Evolutionary conservation across 2,888 invertebrate genomes (phyloP), one percentile per base, ranked within the genome.

Genomic region (Sacculina carcini): DNA sequence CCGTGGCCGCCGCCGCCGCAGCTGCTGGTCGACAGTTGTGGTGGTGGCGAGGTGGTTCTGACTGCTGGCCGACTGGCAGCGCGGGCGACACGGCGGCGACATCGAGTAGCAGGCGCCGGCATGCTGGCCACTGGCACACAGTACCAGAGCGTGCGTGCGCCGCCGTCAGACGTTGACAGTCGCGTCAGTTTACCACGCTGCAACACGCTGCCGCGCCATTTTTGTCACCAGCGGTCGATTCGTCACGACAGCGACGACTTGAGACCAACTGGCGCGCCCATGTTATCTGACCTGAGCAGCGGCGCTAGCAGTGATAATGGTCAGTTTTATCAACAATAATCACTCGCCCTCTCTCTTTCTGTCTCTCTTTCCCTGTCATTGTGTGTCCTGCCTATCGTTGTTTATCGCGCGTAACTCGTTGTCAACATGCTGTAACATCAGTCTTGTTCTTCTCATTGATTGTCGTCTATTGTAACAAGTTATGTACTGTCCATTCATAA

Each of bases 201-300:
- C 28, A 84, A 84, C 64, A 85, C 84, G 1, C 67, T 85, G 48
- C 84, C 84, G 1, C 73, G 83, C 16, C 82, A 84, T 67, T 84
- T 84, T 66, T 79, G 81, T 60, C 84, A 82, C 68, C 78, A 78
- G 68, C 66, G 78, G 32, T 16, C n/a, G 29, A 67, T 76, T 56
- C 70, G 61, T n/a, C n/a, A n/a, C 12, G 66, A 63, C 54, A 68
- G 69, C 32, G 63, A 72, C 55, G 71, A 77, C 56, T 69, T 73
- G 51, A 67, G 76, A 54, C 70, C 75, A 56, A 67, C 74, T 52
- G 75, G 78, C 62, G 75, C 78, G 56, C 77, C 78, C 59, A 72
- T 79, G 23, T 82, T 82, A 58, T 83, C 82, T 34, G 84, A 85
- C 61, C 84, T 83, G 60, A 83, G 83, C 58, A 83, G 83, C 61